Evolutionary conservation across 2,797 vertebrate genomes (phyloP).

Genomic region (Antrozous pallidus): DNA sequence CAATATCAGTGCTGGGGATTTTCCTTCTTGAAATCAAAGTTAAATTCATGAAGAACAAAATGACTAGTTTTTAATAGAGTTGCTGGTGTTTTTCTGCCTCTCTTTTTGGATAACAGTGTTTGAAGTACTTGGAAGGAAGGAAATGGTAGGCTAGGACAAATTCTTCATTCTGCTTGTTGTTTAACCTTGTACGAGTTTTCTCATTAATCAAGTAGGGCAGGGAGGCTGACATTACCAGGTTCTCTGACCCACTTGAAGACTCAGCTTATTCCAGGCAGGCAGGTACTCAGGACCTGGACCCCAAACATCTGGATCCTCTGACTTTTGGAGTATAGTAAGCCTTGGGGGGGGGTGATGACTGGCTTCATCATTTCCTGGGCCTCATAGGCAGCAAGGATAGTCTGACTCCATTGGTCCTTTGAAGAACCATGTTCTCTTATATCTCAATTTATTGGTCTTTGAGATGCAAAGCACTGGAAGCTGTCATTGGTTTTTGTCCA

Average conservation of each 20-base stretch:
- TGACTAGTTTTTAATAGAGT: background rate
- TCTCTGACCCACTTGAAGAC: background rate
- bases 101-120: background rate
- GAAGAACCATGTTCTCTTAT: background rate
- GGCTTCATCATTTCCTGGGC: background rate
- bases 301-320: background rate
- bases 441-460: background rate
- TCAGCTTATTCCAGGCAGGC: background rate
- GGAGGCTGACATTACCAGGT: background rate
- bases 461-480: background rate
- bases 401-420: background rate
- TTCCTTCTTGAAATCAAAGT: constrained; percentile 16
- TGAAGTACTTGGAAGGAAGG: background rate
- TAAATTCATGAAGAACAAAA: background rate
- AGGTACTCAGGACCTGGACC: background rate
- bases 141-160: background rate
- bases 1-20: background rate
- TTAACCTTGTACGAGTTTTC: background rate
- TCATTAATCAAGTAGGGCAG: background rate
- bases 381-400: background rate
- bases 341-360: background rate
- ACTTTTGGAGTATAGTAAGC: background rate
- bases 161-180: background rate
- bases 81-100: background rate
- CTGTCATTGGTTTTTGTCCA: background rate